Conservation (phyloP, 1,140 invertebrate genomes). For the Triops longicaudatus region DNA sequence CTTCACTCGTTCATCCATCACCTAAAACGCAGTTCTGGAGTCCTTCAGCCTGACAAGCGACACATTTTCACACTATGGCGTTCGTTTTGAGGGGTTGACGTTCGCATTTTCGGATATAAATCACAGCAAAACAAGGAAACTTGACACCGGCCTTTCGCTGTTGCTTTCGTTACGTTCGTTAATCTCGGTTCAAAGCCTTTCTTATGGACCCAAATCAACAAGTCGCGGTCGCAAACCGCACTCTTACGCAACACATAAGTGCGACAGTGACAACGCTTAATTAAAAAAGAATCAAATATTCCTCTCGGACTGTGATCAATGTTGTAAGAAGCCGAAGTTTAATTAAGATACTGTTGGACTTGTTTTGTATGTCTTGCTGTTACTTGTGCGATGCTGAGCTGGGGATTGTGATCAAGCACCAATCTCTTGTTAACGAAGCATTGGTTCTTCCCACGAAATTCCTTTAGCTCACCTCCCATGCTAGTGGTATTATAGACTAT, state of each 20-base stretch:
- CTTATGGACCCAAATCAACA: neutral
- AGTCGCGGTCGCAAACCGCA: neutral
- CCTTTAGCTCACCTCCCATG: neutral
- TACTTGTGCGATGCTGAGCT: neutral
- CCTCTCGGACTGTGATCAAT: neutral
- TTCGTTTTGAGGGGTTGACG: neutral
- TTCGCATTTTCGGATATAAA: neutral
- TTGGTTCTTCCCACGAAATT: neutral
- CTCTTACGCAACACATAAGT: neutral
- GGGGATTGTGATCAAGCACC: neutral
- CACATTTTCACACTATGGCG: neutral
- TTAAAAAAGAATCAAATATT: neutral
- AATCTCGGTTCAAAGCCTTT: neutral
- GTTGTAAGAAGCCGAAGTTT: neutral
- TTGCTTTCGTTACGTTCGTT: neutral
- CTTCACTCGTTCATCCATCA: neutral
- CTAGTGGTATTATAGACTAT: neutral
- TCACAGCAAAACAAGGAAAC: conserved; percentile 15
- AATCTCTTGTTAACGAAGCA: conserved; percentile 15
- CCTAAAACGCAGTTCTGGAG: neutral
- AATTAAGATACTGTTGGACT: neutral
- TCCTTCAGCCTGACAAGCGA: neutral
- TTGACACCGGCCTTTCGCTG: neutral
- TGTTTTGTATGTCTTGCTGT: neutral
- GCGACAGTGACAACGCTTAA: no score